phyloP scores from a whole-genome alignment of 2,888 invertebrate species.

The Pyrgus malvae region DNA sequence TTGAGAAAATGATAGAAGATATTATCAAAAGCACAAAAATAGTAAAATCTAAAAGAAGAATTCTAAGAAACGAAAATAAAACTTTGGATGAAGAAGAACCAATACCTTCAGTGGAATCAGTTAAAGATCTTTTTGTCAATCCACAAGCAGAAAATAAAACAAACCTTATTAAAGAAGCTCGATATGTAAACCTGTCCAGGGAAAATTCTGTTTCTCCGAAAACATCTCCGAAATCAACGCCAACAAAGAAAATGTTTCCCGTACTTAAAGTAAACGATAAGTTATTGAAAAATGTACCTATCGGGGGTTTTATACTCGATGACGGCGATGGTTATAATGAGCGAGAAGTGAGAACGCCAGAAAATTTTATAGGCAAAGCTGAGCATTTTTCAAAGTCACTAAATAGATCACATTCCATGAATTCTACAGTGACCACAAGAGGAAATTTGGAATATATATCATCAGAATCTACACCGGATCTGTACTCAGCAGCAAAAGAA shows the following conservation, averaged over 20 bases:
- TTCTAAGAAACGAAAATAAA: slow-evolving; percentile 51
- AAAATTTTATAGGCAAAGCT: slow-evolving; percentile 46
- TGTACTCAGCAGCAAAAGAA: slow-evolving; percentile 52
- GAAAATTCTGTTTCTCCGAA: slow-evolving; percentile 73
- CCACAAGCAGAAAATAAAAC: slow-evolving; percentile 67
- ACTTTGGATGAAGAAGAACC: slow-evolving; percentile 49
- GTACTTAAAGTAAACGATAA: slow-evolving; percentile 63
- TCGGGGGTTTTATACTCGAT: slow-evolving; percentile 72
- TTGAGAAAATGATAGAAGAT: slow-evolving; percentile 84
- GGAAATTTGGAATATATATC: slow-evolving; percentile 49
- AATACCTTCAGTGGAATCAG: slow-evolving; percentile 52
- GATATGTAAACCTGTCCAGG: slow-evolving; percentile 66
- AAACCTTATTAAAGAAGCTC: slow-evolving; percentile 71
- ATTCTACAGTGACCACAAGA: slow-evolving; percentile 46
- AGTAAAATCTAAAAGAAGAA: slow-evolving; percentile 65
- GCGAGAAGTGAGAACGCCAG: slow-evolving; percentile 75
- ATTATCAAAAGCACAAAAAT: slow-evolving; percentile 82
- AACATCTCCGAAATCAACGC: slow-evolving; percentile 65
- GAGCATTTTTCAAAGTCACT: slow-evolving; percentile 42
- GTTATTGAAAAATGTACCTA: slow-evolving; percentile 67
- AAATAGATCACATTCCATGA: slow-evolving; percentile 67
- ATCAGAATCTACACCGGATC: slow-evolving; percentile 68
- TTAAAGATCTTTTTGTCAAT: slow-evolving; percentile 69
- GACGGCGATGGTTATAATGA: slow-evolving; percentile 75
- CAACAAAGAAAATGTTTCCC: slow-evolving; percentile 59